Percentiles rank a stretch among this genome's conserved stretches.
These are phyloP conservation scores for Hemiscyllium ocellatum DNA, from an alignment of 2,113 vertebrate genomes.

Conservation along the genomic window DNA sequence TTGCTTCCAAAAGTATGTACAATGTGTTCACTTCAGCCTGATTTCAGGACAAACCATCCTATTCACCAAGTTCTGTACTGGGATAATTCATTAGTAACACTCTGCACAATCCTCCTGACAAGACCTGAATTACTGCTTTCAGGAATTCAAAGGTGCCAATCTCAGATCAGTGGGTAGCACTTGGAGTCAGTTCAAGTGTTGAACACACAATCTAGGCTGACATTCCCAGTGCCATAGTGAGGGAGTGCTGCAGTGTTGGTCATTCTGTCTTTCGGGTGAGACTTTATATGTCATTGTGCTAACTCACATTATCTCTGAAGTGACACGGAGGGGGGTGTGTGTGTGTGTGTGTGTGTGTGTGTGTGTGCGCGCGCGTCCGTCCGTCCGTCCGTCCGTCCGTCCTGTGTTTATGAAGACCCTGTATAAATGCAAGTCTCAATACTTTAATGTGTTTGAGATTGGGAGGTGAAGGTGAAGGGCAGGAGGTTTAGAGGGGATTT, in stretches of 20 bases:
- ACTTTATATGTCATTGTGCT: not conserved
- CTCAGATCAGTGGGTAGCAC: not conserved
- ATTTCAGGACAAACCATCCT: not conserved
- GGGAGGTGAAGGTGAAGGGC: too few species aligned
- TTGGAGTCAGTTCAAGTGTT: not conserved
- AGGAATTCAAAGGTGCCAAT: not conserved
- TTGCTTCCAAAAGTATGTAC: not conserved
- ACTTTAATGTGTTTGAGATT: too few species aligned
- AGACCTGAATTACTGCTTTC: not conserved
- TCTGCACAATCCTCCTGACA: not conserved
- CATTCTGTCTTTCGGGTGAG: not conserved
- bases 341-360: too few species aligned
- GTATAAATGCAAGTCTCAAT: too few species aligned
- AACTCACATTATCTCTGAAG: not conserved
- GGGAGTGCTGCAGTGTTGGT: not conserved
- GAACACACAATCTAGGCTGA: not conserved
- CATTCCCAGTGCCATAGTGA: not conserved
- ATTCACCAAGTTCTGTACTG: not conserved
- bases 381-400: too few species aligned
- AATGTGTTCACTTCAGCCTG: too few species aligned
- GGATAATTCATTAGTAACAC: not conserved
- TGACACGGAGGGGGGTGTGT: not conserved
- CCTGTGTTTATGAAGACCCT: not conserved
- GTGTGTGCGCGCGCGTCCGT: too few species aligned
- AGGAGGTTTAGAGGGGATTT: too few species aligned